Conservation (phyloP, 2,888 invertebrate species). For the Volucella bombylans region DNA sequence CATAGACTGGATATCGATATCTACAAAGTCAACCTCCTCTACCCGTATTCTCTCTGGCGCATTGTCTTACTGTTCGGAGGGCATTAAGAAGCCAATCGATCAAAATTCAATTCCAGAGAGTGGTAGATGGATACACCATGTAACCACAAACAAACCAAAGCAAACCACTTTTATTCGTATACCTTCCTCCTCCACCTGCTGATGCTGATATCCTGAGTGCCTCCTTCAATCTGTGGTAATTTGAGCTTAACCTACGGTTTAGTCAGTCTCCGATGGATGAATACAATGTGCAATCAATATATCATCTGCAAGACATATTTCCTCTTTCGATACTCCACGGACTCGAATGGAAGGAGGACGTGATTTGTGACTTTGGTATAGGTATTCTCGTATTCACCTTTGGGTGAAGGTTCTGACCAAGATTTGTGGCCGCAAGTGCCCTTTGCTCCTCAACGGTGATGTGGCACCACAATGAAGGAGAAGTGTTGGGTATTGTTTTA, state of each 20-base stretch:
- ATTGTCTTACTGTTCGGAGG: conserved; percentile 54
- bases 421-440: conserved; percentile 57
- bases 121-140: conserved; percentile 45
- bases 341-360: neutral
- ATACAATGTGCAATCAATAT: conserved; percentile 66
- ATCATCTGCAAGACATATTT: conserved; percentile 52
- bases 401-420: conserved; percentile 50
- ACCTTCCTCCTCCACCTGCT: neutral
- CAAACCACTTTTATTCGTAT: neutral
- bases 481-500: conserved; percentile 42
- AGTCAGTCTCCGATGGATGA: conserved; percentile 46
- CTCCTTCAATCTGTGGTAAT: conserved; percentile 63
- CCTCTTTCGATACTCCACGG: neutral
- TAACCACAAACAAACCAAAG: conserved; percentile 6
- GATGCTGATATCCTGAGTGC: conserved; percentile 4
- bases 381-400: conserved; percentile 29
- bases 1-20: conserved; percentile 36
- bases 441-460: conserved; percentile 1
- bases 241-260: conserved; percentile 51
- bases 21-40: conserved; percentile 10
- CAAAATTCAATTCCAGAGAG: conserved; percentile 71
- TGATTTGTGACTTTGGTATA: neutral
- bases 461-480: conserved; percentile 2
- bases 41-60: neutral
- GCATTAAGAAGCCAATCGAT: conserved; percentile 67